Evolutionary conservation across 2,888 invertebrate species (phyloP), one percentile per base, ranked within the genome.

Genomic region (Oscheius sp.): DNA sequence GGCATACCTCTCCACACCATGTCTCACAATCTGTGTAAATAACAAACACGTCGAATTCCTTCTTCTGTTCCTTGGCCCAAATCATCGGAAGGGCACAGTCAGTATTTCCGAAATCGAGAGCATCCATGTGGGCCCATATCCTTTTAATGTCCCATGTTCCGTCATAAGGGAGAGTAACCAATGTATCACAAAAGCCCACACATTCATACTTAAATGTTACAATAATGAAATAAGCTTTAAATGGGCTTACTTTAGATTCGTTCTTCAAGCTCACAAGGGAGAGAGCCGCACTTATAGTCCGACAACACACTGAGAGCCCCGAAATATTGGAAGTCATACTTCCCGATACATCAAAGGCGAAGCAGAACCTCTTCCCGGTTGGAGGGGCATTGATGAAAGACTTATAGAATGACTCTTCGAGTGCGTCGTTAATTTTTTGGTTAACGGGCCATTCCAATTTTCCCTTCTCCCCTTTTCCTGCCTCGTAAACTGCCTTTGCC

Each of bases 31-130:
- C 91, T 26, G 91, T 89, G 86, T 92, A 89, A 85, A 92, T 90
- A 61, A 93, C 89, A 86, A 93, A 92, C 26, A 92, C 91, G 86
- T 93, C 92, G 74, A 91, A 89, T 68, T 89, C 87, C 78, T 90
- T 89, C 51, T 90, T 90, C 65, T 89, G 88, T 54, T 89, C 87
- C 28, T 84, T 79, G 0, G 92, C 92, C 91, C 91, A 92, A 24
- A 88, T 88, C 70, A 92, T 89, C 0, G 91, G 90, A 33, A 90
- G 83, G 17, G 84, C 76, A 64, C 86, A 83, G 72, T 87, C 83
- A 5, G 86, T 86, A 4, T 47, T 4, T 8, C 81, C 82, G 54
- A 84, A 75, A 67, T 4, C 2, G 17, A 82, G 54, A 0, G 36
- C 28, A 6, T 73, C 54, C 51, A 78, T 71, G 49, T 75, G 64